Conservation (phyloP, 2,113 vertebrate species). For the Neotoma lepida region DNA sequence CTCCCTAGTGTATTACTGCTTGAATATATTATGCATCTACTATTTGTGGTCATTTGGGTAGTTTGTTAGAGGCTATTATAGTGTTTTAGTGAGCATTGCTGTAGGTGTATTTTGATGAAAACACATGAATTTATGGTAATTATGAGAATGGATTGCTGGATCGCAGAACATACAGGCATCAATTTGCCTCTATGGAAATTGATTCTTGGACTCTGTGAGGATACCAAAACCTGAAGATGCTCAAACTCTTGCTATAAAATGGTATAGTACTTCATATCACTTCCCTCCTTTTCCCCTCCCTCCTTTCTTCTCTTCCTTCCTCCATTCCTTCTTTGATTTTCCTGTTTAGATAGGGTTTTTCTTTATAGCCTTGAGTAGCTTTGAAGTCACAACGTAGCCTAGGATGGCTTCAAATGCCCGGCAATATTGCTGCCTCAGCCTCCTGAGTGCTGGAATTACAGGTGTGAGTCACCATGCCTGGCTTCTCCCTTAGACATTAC, state of each 20-base stretch:
- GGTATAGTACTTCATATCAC: neutral
- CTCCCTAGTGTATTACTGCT: neutral
- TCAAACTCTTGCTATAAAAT: neutral
- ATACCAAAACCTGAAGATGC: neutral
- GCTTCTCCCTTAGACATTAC: neutral
- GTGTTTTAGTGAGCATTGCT: neutral
- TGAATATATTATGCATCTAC: neutral
- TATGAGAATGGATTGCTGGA: neutral
- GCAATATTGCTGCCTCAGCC: neutral
- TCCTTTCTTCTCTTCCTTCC: neutral
- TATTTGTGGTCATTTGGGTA: neutral
- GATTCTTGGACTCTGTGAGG: neutral
- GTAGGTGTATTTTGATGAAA: slow-evolving; percentile 4
- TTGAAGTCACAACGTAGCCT: neutral
- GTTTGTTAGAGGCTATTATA: slow-evolving; percentile 21
- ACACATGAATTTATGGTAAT: neutral
- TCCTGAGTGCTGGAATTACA: neutral
- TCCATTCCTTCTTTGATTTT: neutral
- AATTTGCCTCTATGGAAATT: neutral
- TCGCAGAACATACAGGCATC: neutral
- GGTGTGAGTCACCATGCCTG: neutral
- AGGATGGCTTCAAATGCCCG: too few relatives aligned
- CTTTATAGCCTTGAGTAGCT: neutral
- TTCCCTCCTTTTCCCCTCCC: too few relatives aligned
- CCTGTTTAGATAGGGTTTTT: neutral